Conservation (phyloP, 2,797 vertebrate species). For the Hephaestus fuliginosus region DNA sequence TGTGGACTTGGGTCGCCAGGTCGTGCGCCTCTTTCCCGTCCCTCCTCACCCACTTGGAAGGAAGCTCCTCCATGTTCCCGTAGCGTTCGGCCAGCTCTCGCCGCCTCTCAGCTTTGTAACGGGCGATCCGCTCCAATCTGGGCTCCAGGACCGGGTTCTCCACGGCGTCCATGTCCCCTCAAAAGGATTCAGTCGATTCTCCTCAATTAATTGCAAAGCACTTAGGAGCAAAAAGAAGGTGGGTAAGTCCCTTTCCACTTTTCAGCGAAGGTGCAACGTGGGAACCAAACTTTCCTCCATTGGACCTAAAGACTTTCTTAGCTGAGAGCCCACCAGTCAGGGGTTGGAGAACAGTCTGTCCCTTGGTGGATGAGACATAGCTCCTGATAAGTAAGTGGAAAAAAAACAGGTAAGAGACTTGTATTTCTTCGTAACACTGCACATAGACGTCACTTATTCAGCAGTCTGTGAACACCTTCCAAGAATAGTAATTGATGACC, state of each 20-base stretch:
- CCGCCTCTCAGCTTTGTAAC: slow-evolving; percentile 87
- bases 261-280: slow-evolving; percentile 24
- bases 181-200: slow-evolving; percentile 34
- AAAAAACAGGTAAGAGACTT: slow-evolving; percentile 17
- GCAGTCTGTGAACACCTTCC: background rate
- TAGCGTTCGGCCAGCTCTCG: slow-evolving; percentile 84
- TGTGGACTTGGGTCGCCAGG: background rate
- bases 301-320: slow-evolving; percentile 24
- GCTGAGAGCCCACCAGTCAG: slow-evolving; percentile 26
- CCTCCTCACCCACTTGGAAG: slow-evolving; percentile 81
- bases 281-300: slow-evolving; percentile 47
- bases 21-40: slow-evolving; percentile 66
- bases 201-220: slow-evolving; percentile 41
- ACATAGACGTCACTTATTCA: background rate
- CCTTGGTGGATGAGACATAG: slow-evolving; percentile 33
- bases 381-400: slow-evolving; percentile 44
- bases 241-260: slow-evolving; percentile 28
- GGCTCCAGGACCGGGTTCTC: slow-evolving; percentile 82
- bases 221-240: slow-evolving; percentile 35
- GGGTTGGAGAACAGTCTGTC: slow-evolving; percentile 33
- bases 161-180: slow-evolving; percentile 68
- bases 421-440: background rate
- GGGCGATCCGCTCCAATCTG: slow-evolving; percentile 86
- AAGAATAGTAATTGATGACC: background rate
- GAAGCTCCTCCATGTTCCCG: slow-evolving; percentile 79